Percentiles rank a stretch among this genome's conserved stretches.
Conservation (phyloP, 2,113 vertebrate genomes). For the Macquaria ambigua region DNA sequence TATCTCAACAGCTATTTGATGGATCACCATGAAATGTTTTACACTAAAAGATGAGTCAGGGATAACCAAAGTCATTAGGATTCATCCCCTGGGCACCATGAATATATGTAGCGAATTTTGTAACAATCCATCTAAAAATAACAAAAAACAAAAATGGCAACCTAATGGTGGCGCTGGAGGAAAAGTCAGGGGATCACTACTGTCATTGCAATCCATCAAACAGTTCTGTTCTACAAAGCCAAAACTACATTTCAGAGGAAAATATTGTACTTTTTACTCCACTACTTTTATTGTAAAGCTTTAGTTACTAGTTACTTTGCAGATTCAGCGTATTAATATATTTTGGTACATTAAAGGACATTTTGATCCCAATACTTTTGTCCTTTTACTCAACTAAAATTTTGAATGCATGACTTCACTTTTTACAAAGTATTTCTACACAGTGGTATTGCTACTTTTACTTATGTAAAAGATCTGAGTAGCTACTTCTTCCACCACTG, state of each 20-base stretch:
- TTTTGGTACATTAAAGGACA: background rate
- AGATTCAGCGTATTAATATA: no score
- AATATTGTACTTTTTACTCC: no score
- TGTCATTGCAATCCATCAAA: no score
- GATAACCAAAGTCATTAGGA: background rate
- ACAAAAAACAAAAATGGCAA: background rate
- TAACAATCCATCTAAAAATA: background rate
- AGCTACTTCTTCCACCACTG: background rate
- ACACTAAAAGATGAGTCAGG: no score
- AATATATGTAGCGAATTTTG: background rate
- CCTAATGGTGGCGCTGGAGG: background rate
- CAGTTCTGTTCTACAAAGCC: no score
- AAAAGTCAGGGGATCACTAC: background rate
- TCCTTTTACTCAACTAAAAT: background rate
- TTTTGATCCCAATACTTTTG: background rate
- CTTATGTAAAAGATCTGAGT: background rate
- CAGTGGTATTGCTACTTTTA: background rate
- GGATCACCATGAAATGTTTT: background rate
- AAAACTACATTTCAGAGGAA: no score
- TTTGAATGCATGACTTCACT: background rate
- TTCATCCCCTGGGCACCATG: background rate
- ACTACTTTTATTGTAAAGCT: no score
- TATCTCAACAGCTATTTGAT: background rate
- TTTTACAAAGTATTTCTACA: background rate
- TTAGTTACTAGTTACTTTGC: no score